A percentile compares a stretch with the other conserved stretches of the same genome.
phyloP scores from a whole-genome alignment of 1,140 invertebrate species.

The Maconellicoccus hirsutus region DNA sequence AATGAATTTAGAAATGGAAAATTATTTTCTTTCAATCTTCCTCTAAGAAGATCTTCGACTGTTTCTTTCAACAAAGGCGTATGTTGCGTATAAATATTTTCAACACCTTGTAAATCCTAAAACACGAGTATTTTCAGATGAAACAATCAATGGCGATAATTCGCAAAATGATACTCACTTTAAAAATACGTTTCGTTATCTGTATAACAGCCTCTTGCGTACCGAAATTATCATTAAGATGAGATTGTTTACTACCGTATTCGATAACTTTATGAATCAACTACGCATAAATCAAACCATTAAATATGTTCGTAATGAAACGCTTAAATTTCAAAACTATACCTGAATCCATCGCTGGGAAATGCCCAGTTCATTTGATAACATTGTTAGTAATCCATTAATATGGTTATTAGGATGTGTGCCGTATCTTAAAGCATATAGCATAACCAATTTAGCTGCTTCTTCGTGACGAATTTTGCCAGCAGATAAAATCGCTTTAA shows the following conservation, averaged over 20 bases:
- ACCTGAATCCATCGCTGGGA: constrained; percentile 43
- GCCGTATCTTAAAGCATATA: constrained; percentile 90
- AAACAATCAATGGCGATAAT: background rate
- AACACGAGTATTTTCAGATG: background rate
- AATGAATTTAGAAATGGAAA: constrained; percentile 67
- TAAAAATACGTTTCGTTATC: constrained; percentile 81
- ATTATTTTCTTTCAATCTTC: constrained; percentile 63
- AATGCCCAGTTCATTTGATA: constrained; percentile 53
- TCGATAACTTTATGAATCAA: constrained; percentile 60
- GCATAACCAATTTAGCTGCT: constrained; percentile 72
- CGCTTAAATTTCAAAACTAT: constrained; percentile 25
- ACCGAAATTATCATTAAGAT: constrained; percentile 67
- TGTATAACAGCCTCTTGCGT: constrained; percentile 78
- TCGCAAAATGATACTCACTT: constrained; percentile 44
- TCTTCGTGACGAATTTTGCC: constrained; percentile 65
- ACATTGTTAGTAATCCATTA: constrained; percentile 52
- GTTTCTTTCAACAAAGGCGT: constrained; percentile 73
- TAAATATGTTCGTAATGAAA: background rate
- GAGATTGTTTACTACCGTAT: constrained; percentile 63
- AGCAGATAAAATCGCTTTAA: constrained; percentile 38
- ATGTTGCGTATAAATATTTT: constrained; percentile 96
- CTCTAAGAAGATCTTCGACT: constrained; percentile 79
- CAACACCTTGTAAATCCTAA: constrained; percentile 77
- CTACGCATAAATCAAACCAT: constrained; percentile 34
- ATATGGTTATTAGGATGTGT: constrained; percentile 77